Conservation (phyloP, 2,113 vertebrate genomes). For the Solea solea region DNA sequence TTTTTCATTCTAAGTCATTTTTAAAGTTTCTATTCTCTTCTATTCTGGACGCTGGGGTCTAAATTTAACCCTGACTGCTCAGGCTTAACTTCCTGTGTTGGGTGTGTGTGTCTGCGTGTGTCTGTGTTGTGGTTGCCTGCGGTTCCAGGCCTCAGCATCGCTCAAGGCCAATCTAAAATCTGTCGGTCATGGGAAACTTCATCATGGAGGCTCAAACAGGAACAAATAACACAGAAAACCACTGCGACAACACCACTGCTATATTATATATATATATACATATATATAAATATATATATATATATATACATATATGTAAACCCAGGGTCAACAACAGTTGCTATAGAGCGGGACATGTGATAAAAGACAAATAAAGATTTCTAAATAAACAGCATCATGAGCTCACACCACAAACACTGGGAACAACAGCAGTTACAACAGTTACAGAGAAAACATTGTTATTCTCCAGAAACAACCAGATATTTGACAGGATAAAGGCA, state of each 20-base stretch:
- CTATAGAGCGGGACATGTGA: neutral
- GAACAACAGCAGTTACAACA: no score
- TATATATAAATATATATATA: no score
- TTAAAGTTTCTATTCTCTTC: conserved; percentile 12
- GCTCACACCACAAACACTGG: neutral
- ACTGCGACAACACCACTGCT: conserved; percentile 4
- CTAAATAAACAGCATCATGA: neutral
- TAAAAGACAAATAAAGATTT: neutral
- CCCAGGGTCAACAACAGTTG: conserved; percentile 14
- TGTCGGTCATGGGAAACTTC: conserved; percentile 58
- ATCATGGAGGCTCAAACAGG: conserved; percentile 25
- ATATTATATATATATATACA: no score
- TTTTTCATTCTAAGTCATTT: neutral
- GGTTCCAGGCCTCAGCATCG: conserved; percentile 64
- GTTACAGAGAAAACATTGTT: no score
- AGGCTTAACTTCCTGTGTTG: conserved; percentile 62
- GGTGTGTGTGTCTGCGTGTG: conserved; percentile 64
- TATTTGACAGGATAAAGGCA: neutral
- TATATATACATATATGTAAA: conserved; percentile 22
- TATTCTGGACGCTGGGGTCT: conserved; percentile 37
- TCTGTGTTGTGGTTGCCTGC: conserved; percentile 76
- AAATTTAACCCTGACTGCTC: conserved; percentile 66
- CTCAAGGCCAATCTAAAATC: conserved; percentile 71
- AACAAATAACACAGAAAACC: conserved; percentile 56
- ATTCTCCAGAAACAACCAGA: neutral